These are phyloP conservation scores for Bufo gargarizans DNA, from an alignment of 2,113 vertebrate species.

Conservation along the genomic window DNA sequence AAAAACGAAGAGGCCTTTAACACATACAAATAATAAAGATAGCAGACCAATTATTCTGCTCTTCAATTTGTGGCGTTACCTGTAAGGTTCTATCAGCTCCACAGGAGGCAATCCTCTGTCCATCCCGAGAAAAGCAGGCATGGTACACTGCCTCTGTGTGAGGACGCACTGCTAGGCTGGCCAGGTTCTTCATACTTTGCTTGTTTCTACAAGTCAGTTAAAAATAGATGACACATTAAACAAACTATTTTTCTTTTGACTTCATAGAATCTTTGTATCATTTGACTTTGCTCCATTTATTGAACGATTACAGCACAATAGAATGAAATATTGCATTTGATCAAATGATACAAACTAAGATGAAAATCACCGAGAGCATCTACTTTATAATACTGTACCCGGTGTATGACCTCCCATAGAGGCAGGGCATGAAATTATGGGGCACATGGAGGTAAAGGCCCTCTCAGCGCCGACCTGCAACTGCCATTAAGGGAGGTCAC, in stretches of 20 bases:
- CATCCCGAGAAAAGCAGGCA: conserved; percentile 90
- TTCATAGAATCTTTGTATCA: not conserved
- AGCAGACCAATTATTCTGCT: not conserved
- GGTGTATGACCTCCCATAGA: not conserved
- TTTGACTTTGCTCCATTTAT: no score
- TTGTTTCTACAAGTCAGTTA: conserved; percentile 80
- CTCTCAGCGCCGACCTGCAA: not conserved
- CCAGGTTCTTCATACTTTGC: conserved; percentile 81
- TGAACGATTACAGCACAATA: no score
- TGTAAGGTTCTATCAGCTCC: conserved; percentile 88
- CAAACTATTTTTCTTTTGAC: not conserved
- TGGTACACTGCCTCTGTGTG: conserved; percentile 89
- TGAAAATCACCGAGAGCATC: no score
- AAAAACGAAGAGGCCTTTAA: no score
- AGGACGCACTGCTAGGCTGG: conserved; percentile 87
- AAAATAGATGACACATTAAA: not conserved
- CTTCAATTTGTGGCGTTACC: conserved; percentile 70
- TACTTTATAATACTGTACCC: no score
- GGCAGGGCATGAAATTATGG: not conserved
- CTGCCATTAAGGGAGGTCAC: not conserved
- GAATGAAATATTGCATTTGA: no score
- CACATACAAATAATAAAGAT: not conserved
- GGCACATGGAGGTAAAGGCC: no score
- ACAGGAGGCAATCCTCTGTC: conserved; percentile 88
- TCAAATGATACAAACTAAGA: no score